These are phyloP conservation scores for Candidula unifasciata DNA, from an alignment of 2,888 invertebrate genomes.

Conservation along the genomic window DNA sequence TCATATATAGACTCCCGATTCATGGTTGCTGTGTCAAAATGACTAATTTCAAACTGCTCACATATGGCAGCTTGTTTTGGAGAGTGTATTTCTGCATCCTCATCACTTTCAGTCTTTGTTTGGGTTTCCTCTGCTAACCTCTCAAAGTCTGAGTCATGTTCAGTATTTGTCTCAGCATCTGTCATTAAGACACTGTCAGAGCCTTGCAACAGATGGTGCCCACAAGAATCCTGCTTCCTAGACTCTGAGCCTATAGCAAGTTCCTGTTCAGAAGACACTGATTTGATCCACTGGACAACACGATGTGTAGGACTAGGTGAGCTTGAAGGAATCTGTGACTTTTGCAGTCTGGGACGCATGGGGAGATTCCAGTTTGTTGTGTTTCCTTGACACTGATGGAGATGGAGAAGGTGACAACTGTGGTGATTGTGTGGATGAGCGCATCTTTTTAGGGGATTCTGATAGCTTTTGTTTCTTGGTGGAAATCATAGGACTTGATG, in stretches of 20 bases:
- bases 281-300: slow-evolving; percentile 76
- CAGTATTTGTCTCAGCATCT: slow-evolving; percentile 61
- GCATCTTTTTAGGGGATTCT: slow-evolving; percentile 50
- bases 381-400: slow-evolving; percentile 62
- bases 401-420: slow-evolving; percentile 68
- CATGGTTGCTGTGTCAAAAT: slow-evolving; percentile 66
- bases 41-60: slow-evolving; percentile 48
- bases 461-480: slow-evolving; percentile 44
- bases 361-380: slow-evolving; percentile 37
- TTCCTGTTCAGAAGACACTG: slow-evolving; percentile 66
- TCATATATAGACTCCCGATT: slow-evolving; percentile 74
- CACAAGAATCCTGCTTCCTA: background rate
- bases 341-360: slow-evolving; percentile 57
- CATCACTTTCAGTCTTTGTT: slow-evolving; percentile 42
- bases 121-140: slow-evolving; percentile 55
- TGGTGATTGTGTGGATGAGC: slow-evolving; percentile 60
- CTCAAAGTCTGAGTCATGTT: slow-evolving; percentile 61
- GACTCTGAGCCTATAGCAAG: background rate
- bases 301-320: slow-evolving; percentile 68
- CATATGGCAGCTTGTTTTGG: background rate
- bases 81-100: slow-evolving; percentile 16
- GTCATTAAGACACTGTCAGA: slow-evolving; percentile 52
- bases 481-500: slow-evolving; percentile 49
- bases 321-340: slow-evolving; percentile 61
- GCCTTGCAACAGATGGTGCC: background rate